Base-by-base conservation (phyloP, 53 echinoderm and acorn worm genomes). In the Luidia sarsii region DNA sequence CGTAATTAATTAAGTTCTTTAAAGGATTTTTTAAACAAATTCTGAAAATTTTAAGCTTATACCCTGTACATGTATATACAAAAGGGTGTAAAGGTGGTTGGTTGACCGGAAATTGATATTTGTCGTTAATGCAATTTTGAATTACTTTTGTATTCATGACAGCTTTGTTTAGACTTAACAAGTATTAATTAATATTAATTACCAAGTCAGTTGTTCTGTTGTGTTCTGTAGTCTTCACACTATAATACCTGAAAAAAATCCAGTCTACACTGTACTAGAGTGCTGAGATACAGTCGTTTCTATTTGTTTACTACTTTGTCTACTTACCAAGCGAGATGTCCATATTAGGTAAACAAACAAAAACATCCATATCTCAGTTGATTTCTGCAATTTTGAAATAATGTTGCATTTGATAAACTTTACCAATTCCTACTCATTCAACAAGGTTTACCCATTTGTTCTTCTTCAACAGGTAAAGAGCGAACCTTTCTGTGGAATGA, bases 281-380 rank as follows among this genome's bases (percentile, higher is more conserved):
- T 19, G 3, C 5, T 7, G 4, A 3, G 7, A 46, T 48, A 69
- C 32, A 46, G 24, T 29, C 25, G 48, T 79, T 74, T 37, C 14
- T 37, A 74, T 57, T 36, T 56, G 74, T 74, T 74, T 74, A 74
- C 55, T 36, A 57, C 36, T 71, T 71, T 71, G 71, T 71, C 52
- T 71, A 71, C 71, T 3, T 9, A 52, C 52, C 18, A 52, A 52
- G 52, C 18, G 21, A 18, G 52, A 4, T 52, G 52, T 16, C 21
- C 52, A 16, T 52, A 52, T 14, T 52, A 52, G 18, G 52, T 52
- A 52, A 52, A 52, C 41, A 41, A 41, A 41, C 6, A 41, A 11
- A 41, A 41, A 41, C 11, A 41, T 11, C 41, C 6, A 7, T 52
- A 52, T 14, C n/a, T 52, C 8, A 20, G 52, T 9, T 16, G n/a